Conservation (phyloP, 2,113 vertebrate genomes). For the Lepisosteus oculatus region DNA sequence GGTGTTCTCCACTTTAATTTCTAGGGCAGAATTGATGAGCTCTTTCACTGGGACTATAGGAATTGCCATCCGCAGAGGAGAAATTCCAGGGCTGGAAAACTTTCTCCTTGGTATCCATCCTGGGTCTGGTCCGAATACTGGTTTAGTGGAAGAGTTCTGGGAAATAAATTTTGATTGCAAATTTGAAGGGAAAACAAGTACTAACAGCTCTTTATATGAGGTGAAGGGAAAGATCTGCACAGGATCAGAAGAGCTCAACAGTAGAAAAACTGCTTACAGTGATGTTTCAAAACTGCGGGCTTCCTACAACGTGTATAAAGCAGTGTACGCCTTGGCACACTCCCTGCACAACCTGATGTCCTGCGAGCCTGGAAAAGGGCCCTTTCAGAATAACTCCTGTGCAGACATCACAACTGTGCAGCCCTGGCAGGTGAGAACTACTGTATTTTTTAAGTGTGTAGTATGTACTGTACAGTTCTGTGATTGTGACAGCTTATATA, state of each 20-base stretch:
- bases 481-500: too few species aligned
- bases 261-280: neutral
- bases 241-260: neutral
- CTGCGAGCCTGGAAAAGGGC: slow-evolving; percentile 13
- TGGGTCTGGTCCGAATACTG: neutral
- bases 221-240: neutral
- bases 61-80: slow-evolving; percentile 4
- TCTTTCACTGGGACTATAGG: slow-evolving; percentile 11
- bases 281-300: neutral
- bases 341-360: slow-evolving; percentile 1
- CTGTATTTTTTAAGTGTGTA: too few species aligned
- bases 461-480: too few species aligned
- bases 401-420: slow-evolving; percentile 6
- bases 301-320: slow-evolving; percentile 17
- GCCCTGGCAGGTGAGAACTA: slow-evolving; percentile 13
- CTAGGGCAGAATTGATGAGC: neutral
- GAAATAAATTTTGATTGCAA: slow-evolving; percentile 14
- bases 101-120: slow-evolving; percentile 3
- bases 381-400: slow-evolving; percentile 11
- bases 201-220: neutral
- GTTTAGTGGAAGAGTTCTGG: slow-evolving; percentile 6
- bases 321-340: slow-evolving; percentile 14
- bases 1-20: neutral
- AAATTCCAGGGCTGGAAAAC: slow-evolving; percentile 11
- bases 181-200: neutral